A percentile compares a stretch with the other conserved stretches of the same genome.
Evolutionary conservation across 1,140 invertebrate genomes (phyloP).

Genomic region (Lasioglossum baleicum): DNA sequence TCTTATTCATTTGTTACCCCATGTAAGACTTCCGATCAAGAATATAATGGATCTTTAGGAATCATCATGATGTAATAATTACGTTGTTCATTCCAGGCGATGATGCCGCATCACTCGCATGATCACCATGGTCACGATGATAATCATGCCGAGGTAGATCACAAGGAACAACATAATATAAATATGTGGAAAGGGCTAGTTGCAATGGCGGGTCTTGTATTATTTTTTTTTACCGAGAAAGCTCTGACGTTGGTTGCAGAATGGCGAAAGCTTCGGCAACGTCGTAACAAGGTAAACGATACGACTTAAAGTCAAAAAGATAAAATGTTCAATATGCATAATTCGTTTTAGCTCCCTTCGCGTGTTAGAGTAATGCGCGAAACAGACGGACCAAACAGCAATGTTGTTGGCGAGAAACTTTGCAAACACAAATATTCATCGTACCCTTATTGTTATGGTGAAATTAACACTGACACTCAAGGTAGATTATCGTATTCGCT

Average conservation of each 20-base stretch:
- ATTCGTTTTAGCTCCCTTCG: conserved; percentile 79
- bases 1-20: conserved; percentile 94
- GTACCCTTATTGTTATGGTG: conserved; percentile 91
- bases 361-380: conserved; percentile 85
- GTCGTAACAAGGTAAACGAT: conserved; percentile 79
- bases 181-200: conserved; percentile 92
- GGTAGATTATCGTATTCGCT: conserved; percentile 62
- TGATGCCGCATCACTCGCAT: conserved; percentile 74
- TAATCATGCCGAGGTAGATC: conserved; percentile 48
- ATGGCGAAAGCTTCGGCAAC: conserved; percentile 85
- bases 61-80: background rate
- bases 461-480: conserved; percentile 86
- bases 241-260: conserved; percentile 89
- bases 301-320: background rate
- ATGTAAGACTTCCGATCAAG: conserved; percentile 84
- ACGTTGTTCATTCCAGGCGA: conserved; percentile 69
- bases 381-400: conserved; percentile 80
- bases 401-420: conserved; percentile 85
- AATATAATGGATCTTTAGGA: conserved; percentile 12
- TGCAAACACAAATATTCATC: conserved; percentile 92
- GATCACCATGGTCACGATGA: conserved; percentile 67
- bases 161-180: conserved; percentile 80
- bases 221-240: conserved; percentile 94
- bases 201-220: conserved; percentile 89
- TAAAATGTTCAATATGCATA: background rate